Conservation (phyloP, 2,888 invertebrate species). For the Cheilosia pagana region DNA sequence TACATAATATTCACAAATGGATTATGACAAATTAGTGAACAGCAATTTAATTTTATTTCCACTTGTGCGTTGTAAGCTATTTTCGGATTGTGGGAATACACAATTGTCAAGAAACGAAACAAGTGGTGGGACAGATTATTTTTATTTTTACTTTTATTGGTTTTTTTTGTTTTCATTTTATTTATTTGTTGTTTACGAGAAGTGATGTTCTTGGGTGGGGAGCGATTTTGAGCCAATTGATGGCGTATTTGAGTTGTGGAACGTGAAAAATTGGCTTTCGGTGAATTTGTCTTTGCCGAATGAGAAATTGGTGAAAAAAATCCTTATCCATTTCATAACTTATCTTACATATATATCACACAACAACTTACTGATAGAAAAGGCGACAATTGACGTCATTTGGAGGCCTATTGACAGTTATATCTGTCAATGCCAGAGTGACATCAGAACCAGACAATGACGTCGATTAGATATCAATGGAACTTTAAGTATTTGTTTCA, state of each 20-base stretch:
- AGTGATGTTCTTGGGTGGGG: neutral
- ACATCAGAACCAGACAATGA: too few species aligned
- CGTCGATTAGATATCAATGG: too few species aligned
- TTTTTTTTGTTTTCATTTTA: conserved; percentile 24
- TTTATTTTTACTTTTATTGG: neutral
- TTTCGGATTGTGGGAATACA: conserved; percentile 24
- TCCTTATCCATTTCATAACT: too few species aligned
- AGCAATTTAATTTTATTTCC: conserved; percentile 8
- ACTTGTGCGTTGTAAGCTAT: conserved; percentile 39
- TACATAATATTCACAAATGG: conserved; percentile 49
- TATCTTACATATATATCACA: too few species aligned
- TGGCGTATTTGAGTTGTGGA: neutral
- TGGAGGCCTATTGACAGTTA: too few species aligned
- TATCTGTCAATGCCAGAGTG: too few species aligned
- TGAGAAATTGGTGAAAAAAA: too few species aligned
- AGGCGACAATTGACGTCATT: too few species aligned
- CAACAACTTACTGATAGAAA: too few species aligned
- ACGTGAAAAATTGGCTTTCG: too few species aligned
- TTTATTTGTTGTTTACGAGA: conserved; percentile 38
- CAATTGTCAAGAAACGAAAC: conserved; percentile 42
- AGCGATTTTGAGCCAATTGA: neutral
- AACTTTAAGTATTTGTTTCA: too few species aligned
- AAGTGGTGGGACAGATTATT: conserved; percentile 32
- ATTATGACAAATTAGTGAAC: conserved; percentile 49
- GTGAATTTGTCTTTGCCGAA: too few species aligned